phyloP scores from a whole-genome alignment of 2,888 invertebrate genomes.

The Drosophila anomelani region DNA sequence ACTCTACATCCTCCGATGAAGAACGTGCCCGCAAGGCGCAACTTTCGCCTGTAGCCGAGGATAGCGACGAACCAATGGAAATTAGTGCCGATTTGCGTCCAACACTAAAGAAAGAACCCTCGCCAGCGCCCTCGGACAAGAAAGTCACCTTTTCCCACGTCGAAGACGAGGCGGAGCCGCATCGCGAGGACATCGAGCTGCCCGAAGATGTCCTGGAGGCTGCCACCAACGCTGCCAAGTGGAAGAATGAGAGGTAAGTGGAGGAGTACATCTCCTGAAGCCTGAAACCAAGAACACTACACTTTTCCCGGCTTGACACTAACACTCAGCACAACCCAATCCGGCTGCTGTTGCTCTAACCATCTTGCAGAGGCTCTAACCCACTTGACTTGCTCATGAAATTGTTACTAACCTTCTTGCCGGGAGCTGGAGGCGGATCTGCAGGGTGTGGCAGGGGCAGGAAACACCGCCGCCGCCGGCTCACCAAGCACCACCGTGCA shows the following conservation, averaged over 20 bases:
- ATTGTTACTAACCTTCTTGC: constrained; percentile 82
- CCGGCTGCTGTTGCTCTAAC: constrained; percentile 57
- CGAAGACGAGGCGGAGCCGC: constrained; percentile 83
- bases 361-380: constrained; percentile 79
- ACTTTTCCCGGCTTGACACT: constrained; percentile 44
- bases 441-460: constrained; percentile 36
- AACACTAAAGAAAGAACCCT: constrained; percentile 84
- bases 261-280: constrained; percentile 8
- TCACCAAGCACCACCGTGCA: constrained; percentile 52
- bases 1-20: constrained; percentile 84
- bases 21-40: constrained; percentile 76
- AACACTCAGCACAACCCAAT: constrained; percentile 49
- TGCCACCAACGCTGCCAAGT: constrained; percentile 74
- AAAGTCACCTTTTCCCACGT: constrained; percentile 86
- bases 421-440: constrained; percentile 49
- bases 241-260: constrained; percentile 85
- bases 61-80: constrained; percentile 73
- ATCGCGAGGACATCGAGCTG: constrained; percentile 83
- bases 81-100: constrained; percentile 66
- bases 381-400: constrained; percentile 74
- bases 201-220: constrained; percentile 81
- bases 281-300: constrained; percentile 4
- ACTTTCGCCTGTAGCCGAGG: constrained; percentile 82
- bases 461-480: constrained; percentile 48
- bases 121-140: constrained; percentile 85